These are phyloP conservation scores for Leptarthrus brevirostris DNA, from an alignment of 2,888 invertebrate species.

Conservation along the genomic window DNA sequence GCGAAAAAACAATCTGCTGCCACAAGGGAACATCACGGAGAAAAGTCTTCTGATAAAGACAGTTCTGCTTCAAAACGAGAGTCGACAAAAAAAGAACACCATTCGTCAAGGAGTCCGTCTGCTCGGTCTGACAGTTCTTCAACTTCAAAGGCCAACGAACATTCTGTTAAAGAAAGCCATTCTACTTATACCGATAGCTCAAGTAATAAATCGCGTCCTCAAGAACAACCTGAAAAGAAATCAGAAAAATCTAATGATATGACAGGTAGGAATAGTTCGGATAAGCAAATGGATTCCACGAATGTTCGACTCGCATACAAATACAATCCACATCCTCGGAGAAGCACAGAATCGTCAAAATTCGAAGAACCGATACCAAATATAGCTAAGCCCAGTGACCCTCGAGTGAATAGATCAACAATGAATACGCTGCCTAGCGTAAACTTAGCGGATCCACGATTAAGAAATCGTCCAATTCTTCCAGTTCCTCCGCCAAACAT, in stretches of 20 bases:
- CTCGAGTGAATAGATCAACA: slow-evolving; percentile 50
- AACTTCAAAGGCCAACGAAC: too few relatives aligned
- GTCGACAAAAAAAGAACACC: too few relatives aligned
- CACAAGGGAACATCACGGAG: too few relatives aligned
- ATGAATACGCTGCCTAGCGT: slow-evolving; percentile 45
- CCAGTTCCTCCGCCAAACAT: slow-evolving; percentile 8
- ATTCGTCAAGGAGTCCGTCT: too few relatives aligned
- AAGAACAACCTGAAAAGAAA: not conserved
- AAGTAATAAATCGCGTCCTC: not conserved
- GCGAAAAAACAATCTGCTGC: slow-evolving; percentile 16
- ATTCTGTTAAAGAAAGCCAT: too few relatives aligned
- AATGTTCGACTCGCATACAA: slow-evolving; percentile 65
- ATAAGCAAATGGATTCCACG: slow-evolving; percentile 51
- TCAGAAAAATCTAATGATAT: not conserved
- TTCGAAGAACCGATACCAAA: not conserved
- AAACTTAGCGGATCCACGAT: slow-evolving; percentile 51
- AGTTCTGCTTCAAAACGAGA: too few relatives aligned
- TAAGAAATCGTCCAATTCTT: slow-evolving; percentile 55
- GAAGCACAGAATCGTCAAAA: slow-evolving; percentile 41
- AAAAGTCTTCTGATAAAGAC: not conserved
- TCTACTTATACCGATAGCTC: too few relatives aligned
- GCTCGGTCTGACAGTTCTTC: too few relatives aligned
- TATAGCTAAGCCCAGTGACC: slow-evolving; percentile 45
- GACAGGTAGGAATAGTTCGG: not conserved
- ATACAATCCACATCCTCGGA: slow-evolving; percentile 67